Evolutionary conservation across 2,113 vertebrate species (phyloP), one percentile per base, ranked within the genome.

Genomic region (Notarius lentiginosus): DNA sequence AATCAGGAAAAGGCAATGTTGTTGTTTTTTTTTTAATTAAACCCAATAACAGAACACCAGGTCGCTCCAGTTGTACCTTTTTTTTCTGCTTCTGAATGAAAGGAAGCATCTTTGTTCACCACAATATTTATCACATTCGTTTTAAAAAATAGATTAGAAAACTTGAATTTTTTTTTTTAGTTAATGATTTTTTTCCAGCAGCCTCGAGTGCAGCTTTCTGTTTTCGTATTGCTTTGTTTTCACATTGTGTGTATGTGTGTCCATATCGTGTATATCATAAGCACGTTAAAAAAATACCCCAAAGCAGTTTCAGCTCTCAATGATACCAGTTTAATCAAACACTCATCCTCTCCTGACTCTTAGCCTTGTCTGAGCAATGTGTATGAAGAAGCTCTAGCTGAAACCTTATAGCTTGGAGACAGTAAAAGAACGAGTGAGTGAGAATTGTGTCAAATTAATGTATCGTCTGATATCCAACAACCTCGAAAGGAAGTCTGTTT

Each of bases 401-500:
- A 61, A 60, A 18, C 30, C 9, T 6, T 61, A 75, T n/a, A 24
- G 55, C 56, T 61, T 3, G 6, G 11, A 27, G 53, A 76, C 34
- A 7, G n/a, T 22, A 61, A 77, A 14, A 63, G 41, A 77, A 75
- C 0, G 22, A 24, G 56, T 1, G 22, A 24, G 56, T 30, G 1
- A 34, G 60, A 61, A 72, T 20, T 34, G 24, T 76, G 41, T 63
- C 30, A n/a, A 34, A 61, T 85, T 41, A 73, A 49, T 15, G 22
- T 76, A 82, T 51, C 49, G 65, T 22, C 18, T 84, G 75, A 51
- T 79, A 77, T 58, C 20, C 15, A 8, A 49, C 73, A 53, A 27
- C 85, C 61, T 79, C 76, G 41, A 81, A 77, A 30, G 77, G 76
- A 82, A 82, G 55, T 89, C 76, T 77, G 58, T 41, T 51, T 66